These are phyloP conservation scores for Campoletis raptor DNA, from an alignment of 2,888 invertebrate genomes.

Conservation along the genomic window DNA sequence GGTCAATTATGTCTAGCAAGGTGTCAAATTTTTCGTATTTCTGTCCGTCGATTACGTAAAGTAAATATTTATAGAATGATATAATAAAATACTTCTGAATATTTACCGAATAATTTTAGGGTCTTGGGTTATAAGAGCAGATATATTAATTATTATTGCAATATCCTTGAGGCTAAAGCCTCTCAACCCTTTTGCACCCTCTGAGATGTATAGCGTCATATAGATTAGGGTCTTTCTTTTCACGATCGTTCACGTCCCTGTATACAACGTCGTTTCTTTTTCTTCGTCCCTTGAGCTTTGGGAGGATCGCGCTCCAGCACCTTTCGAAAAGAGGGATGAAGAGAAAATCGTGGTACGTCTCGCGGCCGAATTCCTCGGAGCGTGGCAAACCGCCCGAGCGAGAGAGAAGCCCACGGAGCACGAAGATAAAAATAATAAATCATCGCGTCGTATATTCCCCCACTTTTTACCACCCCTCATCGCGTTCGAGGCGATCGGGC, in stretches of 20 bases:
- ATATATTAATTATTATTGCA: too few relatives aligned
- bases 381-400: constrained; percentile 68
- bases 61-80: too few relatives aligned
- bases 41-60: too few relatives aligned
- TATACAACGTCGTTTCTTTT: constrained; percentile 16
- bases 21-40: too few relatives aligned
- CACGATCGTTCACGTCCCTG: constrained; percentile 44
- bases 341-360: constrained; percentile 57
- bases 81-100: too few relatives aligned
- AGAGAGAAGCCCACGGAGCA: constrained; percentile 62
- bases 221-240: constrained; percentile 15
- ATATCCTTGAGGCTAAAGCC: background rate
- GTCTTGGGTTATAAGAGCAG: too few relatives aligned
- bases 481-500: constrained; percentile 60
- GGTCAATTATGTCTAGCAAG: too few relatives aligned
- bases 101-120: too few relatives aligned
- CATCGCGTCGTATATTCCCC: constrained; percentile 73
- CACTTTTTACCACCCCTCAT: constrained; percentile 42
- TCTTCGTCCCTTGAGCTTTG: constrained; percentile 43
- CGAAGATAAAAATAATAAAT: constrained; percentile 84
- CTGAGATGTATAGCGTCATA: background rate
- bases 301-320: constrained; percentile 33
- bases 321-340: constrained; percentile 20
- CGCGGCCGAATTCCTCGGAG: constrained; percentile 69
- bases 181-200: background rate